phyloP scores from a whole-genome alignment of 2,797 vertebrate species.

The Poeciliopsis gracilis region DNA sequence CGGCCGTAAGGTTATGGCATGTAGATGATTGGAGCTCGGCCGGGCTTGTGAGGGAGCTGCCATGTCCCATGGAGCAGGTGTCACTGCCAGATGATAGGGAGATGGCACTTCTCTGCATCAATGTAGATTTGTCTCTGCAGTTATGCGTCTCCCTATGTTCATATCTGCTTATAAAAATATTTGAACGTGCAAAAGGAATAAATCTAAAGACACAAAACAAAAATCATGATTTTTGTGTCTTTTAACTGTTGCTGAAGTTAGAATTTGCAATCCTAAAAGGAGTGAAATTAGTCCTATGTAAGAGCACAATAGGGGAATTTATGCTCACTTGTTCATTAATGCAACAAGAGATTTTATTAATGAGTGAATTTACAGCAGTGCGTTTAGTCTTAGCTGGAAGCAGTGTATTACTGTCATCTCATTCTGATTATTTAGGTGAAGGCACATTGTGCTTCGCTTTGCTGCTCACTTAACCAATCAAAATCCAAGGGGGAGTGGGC shows the following conservation, averaged over 20 bases:
- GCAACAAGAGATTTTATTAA: background rate
- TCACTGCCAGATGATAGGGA: constrained; percentile 80
- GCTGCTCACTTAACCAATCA: constrained; percentile 66
- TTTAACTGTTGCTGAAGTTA: background rate
- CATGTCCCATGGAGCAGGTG: constrained; percentile 80
- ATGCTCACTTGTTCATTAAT: background rate
- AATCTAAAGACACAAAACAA: background rate
- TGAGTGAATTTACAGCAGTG: constrained; percentile 3
- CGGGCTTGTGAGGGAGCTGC: constrained; percentile 83
- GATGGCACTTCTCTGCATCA: constrained; percentile 59
- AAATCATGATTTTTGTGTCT: background rate
- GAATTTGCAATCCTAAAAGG: background rate
- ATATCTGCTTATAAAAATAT: background rate
- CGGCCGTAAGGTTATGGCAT: constrained; percentile 85
- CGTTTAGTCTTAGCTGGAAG: background rate
- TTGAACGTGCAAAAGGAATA: background rate
- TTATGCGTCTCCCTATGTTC: background rate
- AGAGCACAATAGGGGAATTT: background rate
- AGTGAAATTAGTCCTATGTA: background rate
- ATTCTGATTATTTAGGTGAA: constrained; percentile 43
- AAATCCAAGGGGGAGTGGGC: constrained; percentile 54
- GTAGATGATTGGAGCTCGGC: constrained; percentile 81
- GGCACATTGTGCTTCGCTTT: constrained; percentile 35
- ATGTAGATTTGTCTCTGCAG: constrained; percentile 26
- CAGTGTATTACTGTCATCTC: constrained; percentile 19